phyloP scores from a whole-genome alignment of 1,140 invertebrate genomes.

The Aphelinus certus region DNA sequence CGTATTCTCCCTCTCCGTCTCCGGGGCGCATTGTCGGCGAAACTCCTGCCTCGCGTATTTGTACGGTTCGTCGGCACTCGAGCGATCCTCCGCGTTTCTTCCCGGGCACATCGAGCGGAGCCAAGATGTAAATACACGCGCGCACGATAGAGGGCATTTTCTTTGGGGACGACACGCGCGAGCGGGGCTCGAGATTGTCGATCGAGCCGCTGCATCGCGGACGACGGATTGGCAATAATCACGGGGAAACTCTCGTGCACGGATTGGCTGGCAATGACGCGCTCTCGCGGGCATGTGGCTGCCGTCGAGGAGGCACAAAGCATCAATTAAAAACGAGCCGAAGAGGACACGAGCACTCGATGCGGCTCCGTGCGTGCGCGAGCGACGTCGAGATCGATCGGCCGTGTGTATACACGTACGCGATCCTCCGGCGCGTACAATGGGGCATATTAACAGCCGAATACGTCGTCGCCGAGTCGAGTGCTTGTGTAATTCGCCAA shows the following conservation, averaged over 20 bases:
- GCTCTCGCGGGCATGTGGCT: background rate
- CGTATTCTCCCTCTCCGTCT: too few relatives aligned
- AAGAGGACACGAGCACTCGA: background rate
- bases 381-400: too few relatives aligned
- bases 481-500: too few relatives aligned
- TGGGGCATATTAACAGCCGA: slow-evolving; percentile 7
- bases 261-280: background rate
- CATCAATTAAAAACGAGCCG: background rate
- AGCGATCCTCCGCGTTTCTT: too few relatives aligned
- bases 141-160: background rate
- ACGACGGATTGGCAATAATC: background rate
- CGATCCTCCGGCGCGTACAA: background rate
- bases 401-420: too few relatives aligned
- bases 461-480: background rate
- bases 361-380: background rate
- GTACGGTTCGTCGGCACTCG: too few relatives aligned
- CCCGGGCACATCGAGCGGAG: too few relatives aligned
- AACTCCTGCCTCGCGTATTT: too few relatives aligned
- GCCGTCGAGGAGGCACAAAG: background rate
- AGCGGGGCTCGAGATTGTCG: background rate
- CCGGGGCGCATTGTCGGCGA: too few relatives aligned
- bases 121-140: too few relatives aligned
- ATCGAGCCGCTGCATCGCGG: background rate
- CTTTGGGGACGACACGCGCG: too few relatives aligned
- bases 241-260: background rate